Conservation (phyloP, 2,888 invertebrate species). For the Hetaerina titia region DNA sequence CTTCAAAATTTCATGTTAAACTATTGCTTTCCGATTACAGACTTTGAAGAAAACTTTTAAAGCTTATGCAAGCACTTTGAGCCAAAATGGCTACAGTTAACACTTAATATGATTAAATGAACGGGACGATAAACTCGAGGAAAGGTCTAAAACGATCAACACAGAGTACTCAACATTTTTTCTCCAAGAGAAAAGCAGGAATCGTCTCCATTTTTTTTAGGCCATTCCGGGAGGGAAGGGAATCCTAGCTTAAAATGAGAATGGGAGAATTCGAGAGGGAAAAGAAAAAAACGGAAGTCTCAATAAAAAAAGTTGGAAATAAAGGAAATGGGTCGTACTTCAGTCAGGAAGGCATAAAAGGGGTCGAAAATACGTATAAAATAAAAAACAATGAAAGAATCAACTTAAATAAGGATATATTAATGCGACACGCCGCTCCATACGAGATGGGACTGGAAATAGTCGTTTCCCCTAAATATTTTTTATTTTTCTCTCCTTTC, state of each 20-base stretch:
- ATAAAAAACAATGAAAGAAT: conserved; percentile 63
- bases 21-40: background rate
- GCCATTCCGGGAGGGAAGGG: conserved; percentile 18
- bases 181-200: background rate
- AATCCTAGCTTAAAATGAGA: conserved; percentile 29
- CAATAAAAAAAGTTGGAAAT: conserved; percentile 34
- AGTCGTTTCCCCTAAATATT: conserved; percentile 45
- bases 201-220: background rate
- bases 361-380: conserved; percentile 31
- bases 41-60: background rate
- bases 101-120: conserved; percentile 3
- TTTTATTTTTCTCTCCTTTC: background rate
- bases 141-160: background rate
- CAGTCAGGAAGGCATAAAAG: conserved; percentile 60
- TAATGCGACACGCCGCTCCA: conserved; percentile 63
- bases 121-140: background rate
- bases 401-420: conserved; percentile 67
- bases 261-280: conserved; percentile 10
- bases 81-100: background rate
- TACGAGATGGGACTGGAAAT: conserved; percentile 48
- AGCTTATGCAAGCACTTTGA: background rate
- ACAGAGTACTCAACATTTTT: background rate
- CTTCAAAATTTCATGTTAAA: background rate
- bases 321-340: conserved; percentile 54
- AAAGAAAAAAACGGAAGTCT: conserved; percentile 30